Base-by-base conservation (phyloP, 2,113 vertebrate genomes). In the Bungarus multicinctus region DNA sequence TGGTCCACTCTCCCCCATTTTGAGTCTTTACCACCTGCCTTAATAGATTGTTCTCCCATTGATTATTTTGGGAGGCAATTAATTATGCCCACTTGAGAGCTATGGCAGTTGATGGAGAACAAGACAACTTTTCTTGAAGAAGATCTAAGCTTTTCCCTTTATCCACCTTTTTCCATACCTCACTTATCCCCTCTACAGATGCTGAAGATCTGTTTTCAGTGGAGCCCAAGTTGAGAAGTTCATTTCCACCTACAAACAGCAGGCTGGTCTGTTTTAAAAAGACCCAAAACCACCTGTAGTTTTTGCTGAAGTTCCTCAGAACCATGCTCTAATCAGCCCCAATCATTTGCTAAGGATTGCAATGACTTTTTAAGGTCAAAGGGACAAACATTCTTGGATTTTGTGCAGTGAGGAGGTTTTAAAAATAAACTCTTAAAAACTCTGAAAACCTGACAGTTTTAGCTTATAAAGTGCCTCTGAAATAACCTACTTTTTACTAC, bases 401-500 rank as follows among this genome's bases (percentile, higher is more conserved):
- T 43, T 43, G 3, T 81, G 34, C 74, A 81, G 18, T 10, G 18
- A 81, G 7, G 34, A 22, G 34, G 18, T 81, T 81, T 81, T 22
- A 43, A 39, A 43, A 81, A 53, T 30, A 64, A 55, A 23, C 14
- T 55, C 55, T 55, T 85, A 85, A 92, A 85, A 85, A 52, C 3
- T 52, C 92, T 50, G 43, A 96, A 93, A 1, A 57, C 23, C 69
- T 89, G 92, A 94, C 55, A 94, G 89, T 95, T 96, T 94, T 95
- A 96, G 58, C 60, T 85, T 0, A 5, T 95, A 64, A 55, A 54
- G 25, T 88, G 94, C 89, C 94, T 87, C 89, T 94, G 92, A 50
- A 97, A 90, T 94, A 97, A 96, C 58, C 89, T 94, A 93, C 27
- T 53, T 95, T 94, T 96, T 96, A 92, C 90, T 91, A 27, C 60